Conservation (phyloP, 2,797 vertebrate genomes). For the Anomalospiza imberbis region DNA sequence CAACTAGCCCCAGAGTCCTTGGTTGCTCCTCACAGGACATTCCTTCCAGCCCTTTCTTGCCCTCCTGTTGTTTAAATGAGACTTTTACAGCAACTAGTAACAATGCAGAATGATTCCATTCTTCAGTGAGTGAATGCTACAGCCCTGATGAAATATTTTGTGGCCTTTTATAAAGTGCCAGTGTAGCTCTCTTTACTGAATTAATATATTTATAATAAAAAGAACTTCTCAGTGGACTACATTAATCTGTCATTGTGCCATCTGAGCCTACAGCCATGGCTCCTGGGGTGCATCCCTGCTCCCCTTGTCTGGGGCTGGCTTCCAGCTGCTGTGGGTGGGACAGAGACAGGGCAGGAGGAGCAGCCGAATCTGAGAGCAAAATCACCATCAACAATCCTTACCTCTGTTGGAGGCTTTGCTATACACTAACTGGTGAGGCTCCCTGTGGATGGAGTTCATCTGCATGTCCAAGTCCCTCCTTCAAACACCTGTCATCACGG, state of each 20-base stretch:
- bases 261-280: fast-evolving
- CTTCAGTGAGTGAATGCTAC: background rate
- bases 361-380: background rate
- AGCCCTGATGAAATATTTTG: background rate
- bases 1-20: background rate
- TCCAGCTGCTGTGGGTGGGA: background rate
- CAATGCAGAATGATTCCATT: background rate
- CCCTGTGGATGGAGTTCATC: background rate
- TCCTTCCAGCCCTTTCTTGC: background rate
- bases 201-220: background rate
- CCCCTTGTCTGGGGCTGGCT: background rate
- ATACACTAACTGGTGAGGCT: background rate
- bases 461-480: background rate
- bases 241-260: fast-evolving
- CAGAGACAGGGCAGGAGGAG: background rate
- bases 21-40: background rate
- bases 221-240: background rate
- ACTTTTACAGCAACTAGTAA: background rate
- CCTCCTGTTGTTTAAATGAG: background rate
- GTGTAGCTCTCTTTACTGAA: background rate
- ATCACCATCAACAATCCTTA: background rate
- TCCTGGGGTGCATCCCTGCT: background rate
- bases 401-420: background rate
- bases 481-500: fast-evolving
- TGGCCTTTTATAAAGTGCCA: background rate